These are phyloP conservation scores for Globia sparganii DNA, from an alignment of 2,888 invertebrate genomes.

Conservation along the genomic window DNA sequence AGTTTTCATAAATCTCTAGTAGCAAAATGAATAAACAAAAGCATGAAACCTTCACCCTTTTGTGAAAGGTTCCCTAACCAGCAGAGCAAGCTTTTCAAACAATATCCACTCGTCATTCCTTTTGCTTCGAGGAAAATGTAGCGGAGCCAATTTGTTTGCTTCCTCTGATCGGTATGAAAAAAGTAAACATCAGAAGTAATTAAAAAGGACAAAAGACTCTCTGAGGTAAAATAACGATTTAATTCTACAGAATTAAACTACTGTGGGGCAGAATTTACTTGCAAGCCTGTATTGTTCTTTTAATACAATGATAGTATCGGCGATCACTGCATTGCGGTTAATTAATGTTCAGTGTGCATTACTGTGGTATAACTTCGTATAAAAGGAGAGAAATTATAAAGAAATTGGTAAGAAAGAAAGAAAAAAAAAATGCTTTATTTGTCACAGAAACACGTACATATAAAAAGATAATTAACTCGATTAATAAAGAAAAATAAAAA, in stretches of 20 bases:
- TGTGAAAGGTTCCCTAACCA: not conserved
- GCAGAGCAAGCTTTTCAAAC: conserved; percentile 23
- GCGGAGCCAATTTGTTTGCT: conserved; percentile 37
- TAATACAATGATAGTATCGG: conserved; percentile 19
- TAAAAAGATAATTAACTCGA: not conserved
- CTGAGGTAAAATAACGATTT: conserved; percentile 52
- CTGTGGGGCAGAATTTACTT: conserved; percentile 30
- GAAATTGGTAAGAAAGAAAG: not conserved
- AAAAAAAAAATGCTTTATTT: not conserved
- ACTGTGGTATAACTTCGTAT: not conserved
- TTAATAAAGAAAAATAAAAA: too few relatives aligned
- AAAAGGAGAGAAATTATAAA: not conserved
- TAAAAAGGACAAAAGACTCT: conserved; percentile 51
- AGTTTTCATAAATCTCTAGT: not conserved
- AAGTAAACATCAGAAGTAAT: conserved; percentile 58
- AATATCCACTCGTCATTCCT: conserved; percentile 28
- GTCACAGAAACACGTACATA: not conserved
- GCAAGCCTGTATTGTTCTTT: conserved; percentile 39
- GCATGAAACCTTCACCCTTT: not conserved
- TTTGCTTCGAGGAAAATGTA: conserved; percentile 25
- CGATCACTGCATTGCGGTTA: conserved; percentile 52
- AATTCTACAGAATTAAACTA: conserved; percentile 37
- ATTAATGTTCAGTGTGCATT: not conserved
- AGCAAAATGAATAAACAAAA: conserved; percentile 7
- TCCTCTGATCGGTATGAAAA: conserved; percentile 41